A percentile compares a stretch with the other conserved stretches of the same genome.
These are phyloP conservation scores for Pheucticus melanocephalus DNA, from an alignment of 2,113 vertebrate genomes.

Conservation along the genomic window DNA sequence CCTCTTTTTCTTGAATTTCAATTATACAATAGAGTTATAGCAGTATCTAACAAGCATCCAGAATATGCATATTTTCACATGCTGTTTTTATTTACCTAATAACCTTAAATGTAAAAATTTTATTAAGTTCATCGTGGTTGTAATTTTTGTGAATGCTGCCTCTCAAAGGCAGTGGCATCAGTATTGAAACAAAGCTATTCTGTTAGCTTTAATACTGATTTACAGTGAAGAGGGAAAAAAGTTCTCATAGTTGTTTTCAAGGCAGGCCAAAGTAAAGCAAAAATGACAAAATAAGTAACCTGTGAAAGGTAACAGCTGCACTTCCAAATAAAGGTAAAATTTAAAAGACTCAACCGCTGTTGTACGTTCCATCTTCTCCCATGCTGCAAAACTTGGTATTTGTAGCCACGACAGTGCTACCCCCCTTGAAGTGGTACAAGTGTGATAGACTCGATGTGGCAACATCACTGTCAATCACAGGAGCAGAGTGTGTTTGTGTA, in stretches of 20 bases:
- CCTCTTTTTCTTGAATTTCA: not conserved
- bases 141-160: not conserved
- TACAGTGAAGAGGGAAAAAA: not conserved
- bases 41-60: not conserved
- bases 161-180: not conserved
- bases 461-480: slow-evolving; percentile 62
- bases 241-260: not conserved
- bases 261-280: not conserved
- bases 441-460: not conserved
- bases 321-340: not conserved
- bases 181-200: not conserved
- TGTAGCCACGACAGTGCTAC: not conserved
- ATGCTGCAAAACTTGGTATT: slow-evolving; percentile 27
- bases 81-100: not conserved
- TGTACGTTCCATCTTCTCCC: slow-evolving; percentile 64
- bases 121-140: not conserved
- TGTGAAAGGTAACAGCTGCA: not conserved
- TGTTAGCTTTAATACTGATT: not conserved
- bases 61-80: not conserved
- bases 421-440: not conserved
- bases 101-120: not conserved
- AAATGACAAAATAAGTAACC: not conserved
- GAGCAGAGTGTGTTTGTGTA: slow-evolving; percentile 31
- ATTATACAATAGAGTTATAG: not conserved
- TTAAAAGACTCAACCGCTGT: slow-evolving; percentile 10